Evolutionary conservation across 2,797 vertebrate species (phyloP), one percentile per base, ranked within the genome.

Genomic region (Halcyon leucocephala): DNA sequence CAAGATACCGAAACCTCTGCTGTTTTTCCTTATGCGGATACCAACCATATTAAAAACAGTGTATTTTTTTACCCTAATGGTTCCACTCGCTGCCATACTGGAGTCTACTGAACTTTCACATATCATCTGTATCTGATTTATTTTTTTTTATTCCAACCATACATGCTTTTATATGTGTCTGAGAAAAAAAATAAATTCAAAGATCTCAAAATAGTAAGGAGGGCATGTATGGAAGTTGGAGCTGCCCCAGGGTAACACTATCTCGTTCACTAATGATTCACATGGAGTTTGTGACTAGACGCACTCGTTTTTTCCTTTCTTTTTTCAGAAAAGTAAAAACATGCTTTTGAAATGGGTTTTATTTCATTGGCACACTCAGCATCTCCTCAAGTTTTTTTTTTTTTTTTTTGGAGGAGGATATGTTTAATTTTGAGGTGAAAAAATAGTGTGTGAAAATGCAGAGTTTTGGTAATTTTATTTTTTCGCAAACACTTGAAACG

Each of bases 101-200:
- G 72, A 89, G 67, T 41, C 69, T 93, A 21, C 51, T 35, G 61
- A 91, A 93, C 81, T 97, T 96, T 91, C 74, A 87, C 86, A 82
- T 84, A 42, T 98, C 92, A 92, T 97, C 94, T 97, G 64, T 85
- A 71, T 96, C 86, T 95, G 72, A 42, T 97, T 97, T 96, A 85
- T 78, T 97, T 97, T 14, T n/a, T 61, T 97, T 97, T 28, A 96
- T 97, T 97, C 97, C 81, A 97, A 97, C 82, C 71, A 91, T 95
- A 85, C 14, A 3, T 94, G 65, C 48, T 97, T 96, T 96, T 95
- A 87, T 83, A 89, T 58, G 54, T 89, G 82, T 82, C 93, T 97
- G 76, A 97, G 97, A 96, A 95, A 57, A 97, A 96, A 95, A 57
- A 51, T 2, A 89, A 97, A 97, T 92, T 95, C 66, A 93, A 91